Percentiles rank a stretch among this genome's conserved stretches.
These are phyloP conservation scores for Colaptes auratus DNA, from an alignment of 2,113 vertebrate genomes.

Conservation along the genomic window DNA sequence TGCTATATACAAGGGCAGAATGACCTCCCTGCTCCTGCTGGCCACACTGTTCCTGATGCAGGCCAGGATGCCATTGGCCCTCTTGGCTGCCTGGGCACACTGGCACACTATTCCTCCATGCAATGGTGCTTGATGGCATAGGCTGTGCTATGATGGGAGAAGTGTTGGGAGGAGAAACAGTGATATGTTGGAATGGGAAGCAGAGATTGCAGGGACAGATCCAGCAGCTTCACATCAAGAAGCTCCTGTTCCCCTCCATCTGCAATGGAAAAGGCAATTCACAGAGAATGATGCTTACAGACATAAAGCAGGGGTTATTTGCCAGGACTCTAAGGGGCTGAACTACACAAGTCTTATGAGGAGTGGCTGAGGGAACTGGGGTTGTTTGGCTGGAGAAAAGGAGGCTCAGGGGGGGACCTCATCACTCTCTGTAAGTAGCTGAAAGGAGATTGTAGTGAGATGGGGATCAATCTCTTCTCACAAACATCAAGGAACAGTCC, in stretches of 20 bases:
- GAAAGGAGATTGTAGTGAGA: too few species aligned
- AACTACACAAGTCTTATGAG: background rate
- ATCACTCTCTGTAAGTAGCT: too few species aligned
- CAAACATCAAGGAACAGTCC: too few species aligned
- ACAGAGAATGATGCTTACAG: background rate
- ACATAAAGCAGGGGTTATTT: background rate
- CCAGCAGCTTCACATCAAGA: background rate
- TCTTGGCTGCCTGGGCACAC: too few species aligned
- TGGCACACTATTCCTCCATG: background rate
- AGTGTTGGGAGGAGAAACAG: background rate
- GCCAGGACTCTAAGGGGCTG: background rate
- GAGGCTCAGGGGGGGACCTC: too few species aligned
- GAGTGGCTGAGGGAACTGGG: too few species aligned
- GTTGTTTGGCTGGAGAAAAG: too few species aligned
- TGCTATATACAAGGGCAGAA: too few species aligned
- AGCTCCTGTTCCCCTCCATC: background rate
- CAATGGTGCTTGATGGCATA: accelerated
- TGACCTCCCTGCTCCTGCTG: too few species aligned
- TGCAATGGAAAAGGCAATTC: background rate
- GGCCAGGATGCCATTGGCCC: too few species aligned
- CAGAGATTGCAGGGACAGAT: accelerated
- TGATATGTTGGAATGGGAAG: background rate
- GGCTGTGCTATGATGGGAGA: background rate
- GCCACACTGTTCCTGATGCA: too few species aligned
- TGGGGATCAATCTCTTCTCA: too few species aligned